phyloP scores from a whole-genome alignment of 2,888 invertebrate genomes.

The Tetragonula carbonaria region DNA sequence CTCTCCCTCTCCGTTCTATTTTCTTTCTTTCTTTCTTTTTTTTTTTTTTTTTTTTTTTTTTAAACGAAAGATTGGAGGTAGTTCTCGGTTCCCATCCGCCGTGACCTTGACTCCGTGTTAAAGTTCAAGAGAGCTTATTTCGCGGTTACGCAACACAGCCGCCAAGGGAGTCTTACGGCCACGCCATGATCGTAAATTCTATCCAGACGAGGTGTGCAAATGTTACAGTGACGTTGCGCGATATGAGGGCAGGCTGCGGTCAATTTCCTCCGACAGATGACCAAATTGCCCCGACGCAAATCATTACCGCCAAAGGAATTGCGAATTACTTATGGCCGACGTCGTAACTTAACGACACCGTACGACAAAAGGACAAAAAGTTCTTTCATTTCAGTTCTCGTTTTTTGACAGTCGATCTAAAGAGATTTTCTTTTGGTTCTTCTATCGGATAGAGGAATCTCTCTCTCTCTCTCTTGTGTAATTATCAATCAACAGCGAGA shows the following conservation, averaged over 20 bases:
- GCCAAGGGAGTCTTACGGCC: slow-evolving; percentile 40
- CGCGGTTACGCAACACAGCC: slow-evolving; percentile 55
- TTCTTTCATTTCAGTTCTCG: no score
- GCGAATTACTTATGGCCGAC: not conserved
- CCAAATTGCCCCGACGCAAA: slow-evolving; percentile 38
- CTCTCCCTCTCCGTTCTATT: no score
- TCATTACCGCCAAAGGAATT: not conserved
- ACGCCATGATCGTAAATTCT: slow-evolving; percentile 59
- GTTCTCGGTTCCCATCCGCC: slow-evolving; percentile 33
- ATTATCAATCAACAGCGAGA: no score
- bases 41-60: not conserved
- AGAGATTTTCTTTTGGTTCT: no score
- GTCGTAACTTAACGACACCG: no score
- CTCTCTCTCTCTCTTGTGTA: no score
- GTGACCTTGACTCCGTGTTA: slow-evolving; percentile 62
- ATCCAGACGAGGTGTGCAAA: slow-evolving; percentile 52
- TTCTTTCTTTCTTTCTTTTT: no score
- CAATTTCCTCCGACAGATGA: slow-evolving; percentile 61
- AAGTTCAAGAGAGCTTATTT: slow-evolving; percentile 52
- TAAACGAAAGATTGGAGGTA: slow-evolving; percentile 2
- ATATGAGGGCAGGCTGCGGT: slow-evolving; percentile 46
- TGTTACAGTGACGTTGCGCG: slow-evolving; percentile 41
- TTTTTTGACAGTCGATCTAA: no score
- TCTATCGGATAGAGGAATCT: no score
- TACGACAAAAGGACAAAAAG: no score